Conservation (phyloP, 2,888 invertebrate species). For the Fragum sueziense region DNA sequence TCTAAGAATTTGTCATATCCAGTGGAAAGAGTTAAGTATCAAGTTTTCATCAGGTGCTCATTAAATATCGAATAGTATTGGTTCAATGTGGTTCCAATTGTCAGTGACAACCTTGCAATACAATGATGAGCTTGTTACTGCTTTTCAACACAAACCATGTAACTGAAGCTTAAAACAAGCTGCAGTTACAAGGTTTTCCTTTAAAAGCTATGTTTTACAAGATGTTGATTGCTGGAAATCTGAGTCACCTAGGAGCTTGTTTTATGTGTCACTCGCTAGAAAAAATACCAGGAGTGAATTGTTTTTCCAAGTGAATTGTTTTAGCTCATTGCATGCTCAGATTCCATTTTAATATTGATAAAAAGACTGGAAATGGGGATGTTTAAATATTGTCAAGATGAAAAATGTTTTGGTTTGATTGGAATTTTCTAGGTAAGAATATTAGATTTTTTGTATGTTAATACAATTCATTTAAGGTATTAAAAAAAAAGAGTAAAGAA, state of each 20-base stretch:
- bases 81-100: neutral
- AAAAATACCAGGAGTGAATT: conserved; percentile 3
- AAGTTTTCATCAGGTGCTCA: too few species aligned
- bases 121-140: too few species aligned
- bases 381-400: neutral
- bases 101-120: neutral
- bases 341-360: neutral
- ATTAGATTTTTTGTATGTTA: too few species aligned
- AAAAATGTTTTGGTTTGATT: conserved; percentile 19
- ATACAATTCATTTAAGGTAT: too few species aligned
- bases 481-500: too few species aligned
- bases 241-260: conserved; percentile 3
- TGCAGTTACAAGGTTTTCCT: too few species aligned
- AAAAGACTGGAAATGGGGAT: neutral
- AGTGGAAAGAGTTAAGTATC: too few species aligned
- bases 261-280: conserved; percentile 10
- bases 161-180: too few species aligned
- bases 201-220: too few species aligned
- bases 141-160: too few species aligned
- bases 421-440: neutral
- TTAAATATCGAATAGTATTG: too few species aligned
- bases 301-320: neutral
- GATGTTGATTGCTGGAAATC: neutral
- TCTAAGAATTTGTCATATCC: too few species aligned
- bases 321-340: neutral